Conservation (phyloP, 2,797 vertebrate genomes). For the Sitta carolinensis region DNA sequence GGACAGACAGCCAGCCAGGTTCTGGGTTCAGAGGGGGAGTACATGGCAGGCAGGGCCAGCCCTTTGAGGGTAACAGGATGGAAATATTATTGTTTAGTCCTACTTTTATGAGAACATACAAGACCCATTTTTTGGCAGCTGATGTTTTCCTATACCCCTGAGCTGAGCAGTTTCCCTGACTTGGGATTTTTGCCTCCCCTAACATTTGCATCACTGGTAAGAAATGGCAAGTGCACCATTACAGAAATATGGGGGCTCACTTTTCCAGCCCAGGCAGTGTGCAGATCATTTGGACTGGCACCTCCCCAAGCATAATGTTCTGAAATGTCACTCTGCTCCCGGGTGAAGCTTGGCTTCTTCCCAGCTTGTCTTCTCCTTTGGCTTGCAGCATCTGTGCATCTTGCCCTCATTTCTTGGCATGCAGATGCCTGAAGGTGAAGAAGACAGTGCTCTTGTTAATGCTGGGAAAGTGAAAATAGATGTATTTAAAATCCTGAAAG, state of each 20-base stretch:
- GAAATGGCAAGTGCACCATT: neutral
- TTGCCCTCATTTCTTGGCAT: constrained; percentile 8
- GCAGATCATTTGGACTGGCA: neutral
- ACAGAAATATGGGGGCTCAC: neutral
- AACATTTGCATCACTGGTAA: neutral
- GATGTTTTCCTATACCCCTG: neutral
- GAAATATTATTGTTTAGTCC: neutral
- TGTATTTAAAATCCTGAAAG: neutral
- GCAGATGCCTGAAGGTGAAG: neutral
- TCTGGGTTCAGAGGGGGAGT: neutral
- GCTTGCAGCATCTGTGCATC: neutral
- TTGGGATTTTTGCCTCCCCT: neutral
- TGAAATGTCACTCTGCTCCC: constrained; percentile 21
- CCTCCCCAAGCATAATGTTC: neutral
- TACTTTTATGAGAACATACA: neutral
- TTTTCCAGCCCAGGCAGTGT: neutral
- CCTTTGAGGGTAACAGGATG: neutral
- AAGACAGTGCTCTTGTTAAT: neutral
- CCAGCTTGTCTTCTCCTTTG: neutral
- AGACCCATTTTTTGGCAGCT: neutral
- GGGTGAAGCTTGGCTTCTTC: constrained; percentile 4
- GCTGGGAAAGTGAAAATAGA: neutral
- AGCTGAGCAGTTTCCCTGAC: neutral
- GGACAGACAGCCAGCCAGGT: neutral
- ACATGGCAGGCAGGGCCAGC: neutral